Conservation (phyloP, 1,140 invertebrate species). For the Aphidius ervi region DNA sequence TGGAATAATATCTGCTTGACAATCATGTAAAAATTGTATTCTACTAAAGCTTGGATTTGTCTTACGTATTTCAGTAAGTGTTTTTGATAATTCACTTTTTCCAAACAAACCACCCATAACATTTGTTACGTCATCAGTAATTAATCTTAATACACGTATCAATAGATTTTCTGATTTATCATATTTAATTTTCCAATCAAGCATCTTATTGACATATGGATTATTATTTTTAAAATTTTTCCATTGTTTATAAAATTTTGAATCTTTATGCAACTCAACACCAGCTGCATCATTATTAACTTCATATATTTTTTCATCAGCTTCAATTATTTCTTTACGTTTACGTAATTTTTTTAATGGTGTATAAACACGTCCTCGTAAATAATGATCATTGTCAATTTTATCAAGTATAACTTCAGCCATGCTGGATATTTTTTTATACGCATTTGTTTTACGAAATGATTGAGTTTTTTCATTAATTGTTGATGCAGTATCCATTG, state of each 20-base stretch:
- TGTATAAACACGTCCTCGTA: conserved; percentile 67
- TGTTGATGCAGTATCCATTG: conserved; percentile 54
- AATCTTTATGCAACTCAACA: conserved; percentile 96
- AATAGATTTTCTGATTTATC: conserved; percentile 98
- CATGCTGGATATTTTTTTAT: conserved; percentile 86
- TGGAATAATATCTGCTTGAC: conserved; percentile 96
- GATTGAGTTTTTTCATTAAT: conserved; percentile 84
- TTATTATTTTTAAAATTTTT: conserved; percentile 98
- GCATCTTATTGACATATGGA: conserved; percentile 90
- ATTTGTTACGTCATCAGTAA: conserved; percentile 89
- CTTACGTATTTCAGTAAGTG: conserved; percentile 96
- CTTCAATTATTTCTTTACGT: conserved; percentile 61
- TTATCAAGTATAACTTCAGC: conserved; percentile 85
- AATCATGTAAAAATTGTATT: conserved; percentile 82
- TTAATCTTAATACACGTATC: conserved; percentile 79
- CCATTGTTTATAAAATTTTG: conserved; percentile 97
- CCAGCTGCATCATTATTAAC: conserved; percentile 82
- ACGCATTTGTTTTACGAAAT: conserved; percentile 82
- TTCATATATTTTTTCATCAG: conserved; percentile 60
- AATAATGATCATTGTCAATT: conserved; percentile 55
- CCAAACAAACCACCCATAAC: conserved; percentile 88
- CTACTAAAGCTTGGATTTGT: conserved; percentile 93
- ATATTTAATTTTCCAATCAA: conserved; percentile 97
- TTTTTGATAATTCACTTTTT: conserved; percentile 95
- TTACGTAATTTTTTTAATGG: conserved; percentile 68